phyloP scores from a whole-genome alignment of 2,888 invertebrate species.

The Priocnemis perturbator region DNA sequence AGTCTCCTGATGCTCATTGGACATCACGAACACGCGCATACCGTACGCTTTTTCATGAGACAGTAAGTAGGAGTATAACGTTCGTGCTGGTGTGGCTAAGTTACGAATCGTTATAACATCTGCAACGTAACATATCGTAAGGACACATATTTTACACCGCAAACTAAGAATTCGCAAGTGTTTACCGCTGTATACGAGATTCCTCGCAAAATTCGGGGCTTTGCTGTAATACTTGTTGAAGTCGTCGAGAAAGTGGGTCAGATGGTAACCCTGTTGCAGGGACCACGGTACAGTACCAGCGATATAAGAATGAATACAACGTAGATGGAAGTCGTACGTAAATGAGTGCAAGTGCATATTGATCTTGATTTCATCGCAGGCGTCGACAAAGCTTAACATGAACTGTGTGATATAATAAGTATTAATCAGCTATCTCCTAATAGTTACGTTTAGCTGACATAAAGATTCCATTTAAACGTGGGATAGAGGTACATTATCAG shows the following conservation, averaged over 20 bases:
- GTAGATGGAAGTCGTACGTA: slow-evolving; percentile 85
- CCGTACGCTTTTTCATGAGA: slow-evolving; percentile 82
- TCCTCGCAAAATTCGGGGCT: slow-evolving; percentile 86
- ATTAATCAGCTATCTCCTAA: background rate
- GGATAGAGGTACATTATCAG: no score
- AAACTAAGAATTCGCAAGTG: background rate
- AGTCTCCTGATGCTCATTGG: slow-evolving; percentile 62
- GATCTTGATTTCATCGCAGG: slow-evolving; percentile 83
- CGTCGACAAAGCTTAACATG: slow-evolving; percentile 80
- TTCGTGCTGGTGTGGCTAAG: slow-evolving; percentile 80
- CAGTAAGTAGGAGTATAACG: slow-evolving; percentile 83
- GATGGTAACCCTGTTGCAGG: slow-evolving; percentile 81
- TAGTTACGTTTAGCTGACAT: background rate
- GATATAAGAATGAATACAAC: slow-evolving; percentile 82
- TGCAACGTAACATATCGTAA: slow-evolving; percentile 61
- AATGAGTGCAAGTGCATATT: slow-evolving; percentile 87
- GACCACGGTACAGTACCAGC: slow-evolving; percentile 77
- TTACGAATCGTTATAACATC: slow-evolving; percentile 79
- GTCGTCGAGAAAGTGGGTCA: slow-evolving; percentile 84
- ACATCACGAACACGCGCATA: slow-evolving; percentile 83
- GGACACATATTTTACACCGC: background rate
- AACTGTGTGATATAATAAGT: slow-evolving; percentile 75
- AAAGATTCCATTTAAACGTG: slow-evolving; percentile 3
- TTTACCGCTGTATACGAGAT: slow-evolving; percentile 83
- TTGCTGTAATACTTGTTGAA: slow-evolving; percentile 87